Base-by-base conservation (phyloP, 2,888 invertebrate species). In the Girardia tigrina region DNA sequence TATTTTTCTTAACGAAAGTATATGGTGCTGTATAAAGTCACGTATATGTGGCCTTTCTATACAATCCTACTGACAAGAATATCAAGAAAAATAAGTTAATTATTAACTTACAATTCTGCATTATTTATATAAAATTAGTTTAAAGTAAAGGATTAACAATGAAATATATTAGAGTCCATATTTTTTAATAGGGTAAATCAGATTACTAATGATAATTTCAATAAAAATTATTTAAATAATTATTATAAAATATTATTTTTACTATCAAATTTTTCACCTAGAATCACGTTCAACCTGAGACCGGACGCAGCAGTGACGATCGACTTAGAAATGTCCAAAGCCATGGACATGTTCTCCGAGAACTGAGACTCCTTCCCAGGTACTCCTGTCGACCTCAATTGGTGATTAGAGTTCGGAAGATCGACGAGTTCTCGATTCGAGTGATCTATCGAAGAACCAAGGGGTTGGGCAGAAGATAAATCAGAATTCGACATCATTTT, bases 221-320 rank as follows among this genome's bases (percentile, higher is more conserved):
- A 8, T 56, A 8, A 56, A 20, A 8, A 56, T 56, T 12, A 56
- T 56, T 56, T 12, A 20, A 12, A 56, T 56, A 12, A 56, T 56
- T 8, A 56, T 56, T 36, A 36, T 8, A 12, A 36, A 12, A 36
- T 16, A 36, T 36, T 36, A 36, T 16, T 12, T 12, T 36, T 12
- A 8, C 8, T 36, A 36, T 36, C 16, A 12, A 36, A 12, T 4
- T 20, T 6, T n/a, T 56, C n/a, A 56, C 56, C 56, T n/a, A 56
- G 56, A 56, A 56, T 56, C 6, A 56, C 56, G 23, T 56, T 56
- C n/a, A 56, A 56, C 56, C 56, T 56, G 56, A 56, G 56, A 56
- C 56, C 56, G 23, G 56, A 56, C 23, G 56, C 56, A 56, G 56
- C 56, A 56, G 56, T 56, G 4, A 56, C 56, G n/a, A 56, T 56